Evolutionary conservation across 2,797 vertebrate genomes (phyloP), one percentile per base, ranked within the genome.

Genomic region (Chelon labrosus): DNA sequence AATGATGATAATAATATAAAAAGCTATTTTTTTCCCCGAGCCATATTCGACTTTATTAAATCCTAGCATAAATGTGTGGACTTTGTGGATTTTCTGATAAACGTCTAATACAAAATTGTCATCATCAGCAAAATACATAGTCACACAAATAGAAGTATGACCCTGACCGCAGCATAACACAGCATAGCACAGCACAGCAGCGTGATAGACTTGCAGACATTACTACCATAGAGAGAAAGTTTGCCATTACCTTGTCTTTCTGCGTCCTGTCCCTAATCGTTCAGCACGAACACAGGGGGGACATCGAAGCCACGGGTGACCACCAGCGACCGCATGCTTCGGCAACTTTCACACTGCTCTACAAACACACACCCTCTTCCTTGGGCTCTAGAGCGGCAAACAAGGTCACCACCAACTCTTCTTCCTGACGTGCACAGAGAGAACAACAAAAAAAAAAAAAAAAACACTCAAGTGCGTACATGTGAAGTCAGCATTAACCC

Each of bases 161-260:
- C 25, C 63, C 7, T 42, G 0, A 76, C 50, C 31, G 5, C 50
- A 51, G 31, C 31, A 6, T 7, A 35, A 35, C 7, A 35, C 31
- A 35, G 31, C 31, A 35, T 35, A 35, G 7, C 31, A 10, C 7
- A 13, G 5, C 10, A 42, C 31, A 25, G 11, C 49, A n/a, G 19
- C 10, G 4, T 35, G 6, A 72, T 44, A 1, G 2, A 10, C 4
- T 44, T 35, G 2, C 35, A 57, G n/a, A 56, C 5, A 14, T 9
- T 9, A 11, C 13, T 8, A 41, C 11, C 46, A 8, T 8, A n/a
- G 63, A 56, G 1, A 42, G 55, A 54, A 73, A 27, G 6, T 1
- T 2, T 11, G 20, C 10, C 12, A 16, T 84, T 91, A 92, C 91
- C 90, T 89, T 22, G 51, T 58, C 4, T 52, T 65, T 44, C 11